Evolutionary conservation across 2,888 invertebrate species (phyloP).

Genomic region (Salpingus planirostris): DNA sequence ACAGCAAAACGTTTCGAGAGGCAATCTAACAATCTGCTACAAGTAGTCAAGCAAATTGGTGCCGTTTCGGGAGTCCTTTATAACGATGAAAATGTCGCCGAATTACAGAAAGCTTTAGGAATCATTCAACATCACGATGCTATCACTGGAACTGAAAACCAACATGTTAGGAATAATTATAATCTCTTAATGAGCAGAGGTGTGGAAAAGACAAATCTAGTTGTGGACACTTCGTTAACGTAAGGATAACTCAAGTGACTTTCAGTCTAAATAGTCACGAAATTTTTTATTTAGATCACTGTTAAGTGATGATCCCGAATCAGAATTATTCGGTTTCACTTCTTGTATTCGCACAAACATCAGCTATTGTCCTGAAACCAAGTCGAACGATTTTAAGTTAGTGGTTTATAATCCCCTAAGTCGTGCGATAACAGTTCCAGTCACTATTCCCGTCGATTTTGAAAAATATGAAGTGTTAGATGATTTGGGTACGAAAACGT

Average conservation of each 20-base stretch:
- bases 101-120: constrained; percentile 64
- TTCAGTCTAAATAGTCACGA: background rate
- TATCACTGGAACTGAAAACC: constrained; percentile 79
- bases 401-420: constrained; percentile 57
- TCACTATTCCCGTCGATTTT: constrained; percentile 36
- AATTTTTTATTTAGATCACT: background rate
- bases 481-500: background rate
- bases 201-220: constrained; percentile 1
- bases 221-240: constrained; percentile 5
- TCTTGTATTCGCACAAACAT: constrained; percentile 54
- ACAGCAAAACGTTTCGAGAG: constrained; percentile 68
- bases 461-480: constrained; percentile 6
- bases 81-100: constrained; percentile 4
- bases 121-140: constrained; percentile 91
- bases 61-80: constrained; percentile 2
- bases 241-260: constrained; percentile 1
- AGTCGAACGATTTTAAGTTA: constrained; percentile 46
- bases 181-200: constrained; percentile 2
- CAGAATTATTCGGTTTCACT: constrained; percentile 26
- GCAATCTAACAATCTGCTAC: constrained; percentile 60
- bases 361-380: constrained; percentile 49
- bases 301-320: background rate
- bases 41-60: constrained; percentile 41
- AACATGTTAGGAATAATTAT: constrained; percentile 84
- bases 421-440: constrained; percentile 24